These are phyloP conservation scores for Exephanes ischioxanthus DNA, from an alignment of 2,888 invertebrate genomes.

Conservation along the genomic window DNA sequence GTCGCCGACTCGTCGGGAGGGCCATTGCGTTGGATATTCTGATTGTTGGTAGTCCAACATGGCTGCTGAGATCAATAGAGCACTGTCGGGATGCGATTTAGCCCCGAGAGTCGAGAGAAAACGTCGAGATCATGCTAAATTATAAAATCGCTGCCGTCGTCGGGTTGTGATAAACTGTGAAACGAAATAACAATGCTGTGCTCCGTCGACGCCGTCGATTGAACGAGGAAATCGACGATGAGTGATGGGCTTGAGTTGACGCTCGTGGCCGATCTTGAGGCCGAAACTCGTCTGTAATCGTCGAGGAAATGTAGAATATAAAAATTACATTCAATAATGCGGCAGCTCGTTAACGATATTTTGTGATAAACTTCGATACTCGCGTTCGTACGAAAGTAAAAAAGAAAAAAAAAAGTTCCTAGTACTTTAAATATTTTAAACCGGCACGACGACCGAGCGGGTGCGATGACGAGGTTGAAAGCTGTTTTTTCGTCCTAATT, in stretches of 20 bases:
- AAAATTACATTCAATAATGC: constrained; percentile 19
- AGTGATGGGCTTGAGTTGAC: constrained; percentile 18
- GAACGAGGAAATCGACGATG: constrained; percentile 15
- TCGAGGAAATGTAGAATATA: constrained; percentile 15
- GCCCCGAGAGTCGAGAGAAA: constrained; percentile 32
- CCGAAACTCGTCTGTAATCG: neutral
- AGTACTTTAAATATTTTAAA: constrained; percentile 66
- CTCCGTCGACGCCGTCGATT: neutral
- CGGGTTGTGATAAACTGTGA: neutral
- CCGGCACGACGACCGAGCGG: constrained; percentile 12
- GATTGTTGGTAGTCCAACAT: constrained; percentile 70
- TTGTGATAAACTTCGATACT: constrained; percentile 47
- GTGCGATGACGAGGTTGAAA: constrained; percentile 12
- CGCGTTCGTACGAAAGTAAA: neutral
- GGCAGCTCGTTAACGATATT: constrained; percentile 32
- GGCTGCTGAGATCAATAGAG: constrained; percentile 79
- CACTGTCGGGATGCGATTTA: constrained; percentile 74
- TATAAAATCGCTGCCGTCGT: neutral
- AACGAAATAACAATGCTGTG: neutral
- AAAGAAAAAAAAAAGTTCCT: constrained; percentile 66
- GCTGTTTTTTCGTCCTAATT: constrained; percentile 3
- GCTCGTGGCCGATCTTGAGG: constrained; percentile 3
- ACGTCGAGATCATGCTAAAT: constrained; percentile 15
- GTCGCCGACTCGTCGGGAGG: neutral
- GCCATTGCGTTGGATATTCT: neutral